Conservation (phyloP, 2,113 vertebrate species). For the Bubalus kerabau region DNA sequence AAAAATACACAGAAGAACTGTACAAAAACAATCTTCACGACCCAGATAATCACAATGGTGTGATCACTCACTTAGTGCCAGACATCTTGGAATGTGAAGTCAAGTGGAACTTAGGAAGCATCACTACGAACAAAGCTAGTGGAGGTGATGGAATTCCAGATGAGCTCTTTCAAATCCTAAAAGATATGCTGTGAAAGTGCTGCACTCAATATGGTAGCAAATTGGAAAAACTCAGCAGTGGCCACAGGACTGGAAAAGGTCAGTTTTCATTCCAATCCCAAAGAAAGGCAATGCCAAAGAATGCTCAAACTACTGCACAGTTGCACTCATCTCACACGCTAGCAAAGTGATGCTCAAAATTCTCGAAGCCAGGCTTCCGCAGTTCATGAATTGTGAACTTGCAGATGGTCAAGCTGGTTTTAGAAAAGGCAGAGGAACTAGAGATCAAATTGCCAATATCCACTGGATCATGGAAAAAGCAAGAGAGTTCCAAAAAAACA, state of each 20-base stretch:
- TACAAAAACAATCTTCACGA: neutral
- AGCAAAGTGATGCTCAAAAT: neutral
- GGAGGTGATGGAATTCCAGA: neutral
- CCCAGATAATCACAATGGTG: neutral
- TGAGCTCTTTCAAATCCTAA: neutral
- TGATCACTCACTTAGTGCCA: neutral
- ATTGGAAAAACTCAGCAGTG: neutral
- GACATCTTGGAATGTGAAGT: neutral
- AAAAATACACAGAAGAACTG: neutral
- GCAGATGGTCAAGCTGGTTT: neutral
- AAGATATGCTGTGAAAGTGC: neutral
- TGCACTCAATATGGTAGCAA: neutral
- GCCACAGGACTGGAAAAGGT: neutral
- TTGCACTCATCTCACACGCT: neutral
- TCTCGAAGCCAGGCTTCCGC: neutral
- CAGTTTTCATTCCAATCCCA: neutral
- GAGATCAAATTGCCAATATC: neutral
- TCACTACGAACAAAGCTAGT: neutral
- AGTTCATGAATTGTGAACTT: neutral
- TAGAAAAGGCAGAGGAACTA: neutral
- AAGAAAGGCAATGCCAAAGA: neutral
- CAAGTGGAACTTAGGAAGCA: neutral
- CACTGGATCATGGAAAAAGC: neutral
- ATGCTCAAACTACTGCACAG: neutral
- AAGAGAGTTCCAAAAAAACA: neutral